phyloP scores from a whole-genome alignment of 2,113 vertebrate species.

The Cyanoliseus patagonus region DNA sequence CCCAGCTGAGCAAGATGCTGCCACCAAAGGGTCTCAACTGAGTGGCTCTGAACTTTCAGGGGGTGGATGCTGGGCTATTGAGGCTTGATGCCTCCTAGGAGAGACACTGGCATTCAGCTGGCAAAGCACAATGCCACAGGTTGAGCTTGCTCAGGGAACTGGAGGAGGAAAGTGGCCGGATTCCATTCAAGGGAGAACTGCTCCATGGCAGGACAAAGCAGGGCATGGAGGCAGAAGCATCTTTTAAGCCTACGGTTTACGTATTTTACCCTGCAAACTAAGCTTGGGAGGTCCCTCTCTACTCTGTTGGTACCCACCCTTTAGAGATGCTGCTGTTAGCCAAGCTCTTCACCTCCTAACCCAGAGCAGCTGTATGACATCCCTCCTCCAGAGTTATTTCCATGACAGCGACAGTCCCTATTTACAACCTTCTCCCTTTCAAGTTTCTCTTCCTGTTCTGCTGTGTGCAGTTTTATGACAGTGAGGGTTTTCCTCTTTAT shows the following conservation, averaged over 20 bases:
- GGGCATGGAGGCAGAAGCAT: not conserved
- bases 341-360: not conserved
- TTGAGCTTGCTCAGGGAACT: not conserved
- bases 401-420: not conserved
- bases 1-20: not conserved
- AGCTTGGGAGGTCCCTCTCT: not conserved
- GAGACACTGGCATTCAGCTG: not conserved
- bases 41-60: not conserved
- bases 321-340: not conserved
- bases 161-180: not conserved
- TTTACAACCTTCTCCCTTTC: constrained; percentile 9
- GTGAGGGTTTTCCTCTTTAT: constrained; percentile 25
- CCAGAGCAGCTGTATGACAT: not conserved
- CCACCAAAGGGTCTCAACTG: accelerated
- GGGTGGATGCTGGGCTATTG: not conserved
- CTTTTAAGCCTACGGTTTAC: not conserved
- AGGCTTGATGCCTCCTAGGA: not conserved
- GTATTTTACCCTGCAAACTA: not conserved
- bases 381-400: not conserved
- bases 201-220: not conserved
- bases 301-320: not conserved
- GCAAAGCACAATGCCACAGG: accelerated
- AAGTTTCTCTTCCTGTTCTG: not conserved
- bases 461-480: not conserved
- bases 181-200: not conserved